Percentiles rank a stretch among this genome's conserved stretches.
Conservation (phyloP, 2,888 invertebrate species). For the Eristalinus sepulchralis region DNA sequence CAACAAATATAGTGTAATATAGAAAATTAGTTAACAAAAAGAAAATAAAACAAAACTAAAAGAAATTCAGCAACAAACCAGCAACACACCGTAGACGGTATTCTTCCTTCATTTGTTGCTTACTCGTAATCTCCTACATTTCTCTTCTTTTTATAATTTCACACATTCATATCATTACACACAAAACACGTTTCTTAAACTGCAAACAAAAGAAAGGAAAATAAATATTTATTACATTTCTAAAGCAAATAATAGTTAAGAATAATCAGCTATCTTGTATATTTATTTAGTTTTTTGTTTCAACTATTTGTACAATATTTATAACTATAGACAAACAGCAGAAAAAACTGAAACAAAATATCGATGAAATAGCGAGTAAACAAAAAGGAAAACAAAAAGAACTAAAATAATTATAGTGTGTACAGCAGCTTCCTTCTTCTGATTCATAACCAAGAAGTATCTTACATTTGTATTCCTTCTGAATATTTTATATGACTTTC, state of each 20-base stretch:
- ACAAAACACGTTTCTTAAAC: conserved; percentile 11
- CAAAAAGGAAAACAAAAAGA: conserved; percentile 19
- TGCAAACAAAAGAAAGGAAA: conserved; percentile 22
- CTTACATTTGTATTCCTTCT: background rate
- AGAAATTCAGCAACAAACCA: conserved; percentile 13
- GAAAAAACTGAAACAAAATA: conserved; percentile 10
- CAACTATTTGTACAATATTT: conserved; percentile 66
- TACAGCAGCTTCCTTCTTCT: conserved; percentile 49
- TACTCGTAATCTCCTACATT: conserved; percentile 48
- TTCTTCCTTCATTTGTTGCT: conserved; percentile 23
- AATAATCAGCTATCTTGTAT: conserved; percentile 58
- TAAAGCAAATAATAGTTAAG: conserved; percentile 51
- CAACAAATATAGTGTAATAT: conserved; percentile 38
- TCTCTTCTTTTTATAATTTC: conserved; percentile 24
- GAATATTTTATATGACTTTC: background rate
- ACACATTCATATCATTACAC: conserved; percentile 40
- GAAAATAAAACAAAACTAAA: background rate
- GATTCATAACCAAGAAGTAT: background rate
- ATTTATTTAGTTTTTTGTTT: conserved; percentile 60
- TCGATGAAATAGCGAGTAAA: conserved; percentile 39
- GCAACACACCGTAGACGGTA: background rate
- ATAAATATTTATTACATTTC: conserved; percentile 55
- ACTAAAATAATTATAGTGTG: conserved; percentile 45
- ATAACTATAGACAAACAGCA: conserved; percentile 33
- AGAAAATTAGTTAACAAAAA: conserved; percentile 36